Conservation (phyloP, 2,113 vertebrate genomes). For the Ahaetulla prasina region DNA sequence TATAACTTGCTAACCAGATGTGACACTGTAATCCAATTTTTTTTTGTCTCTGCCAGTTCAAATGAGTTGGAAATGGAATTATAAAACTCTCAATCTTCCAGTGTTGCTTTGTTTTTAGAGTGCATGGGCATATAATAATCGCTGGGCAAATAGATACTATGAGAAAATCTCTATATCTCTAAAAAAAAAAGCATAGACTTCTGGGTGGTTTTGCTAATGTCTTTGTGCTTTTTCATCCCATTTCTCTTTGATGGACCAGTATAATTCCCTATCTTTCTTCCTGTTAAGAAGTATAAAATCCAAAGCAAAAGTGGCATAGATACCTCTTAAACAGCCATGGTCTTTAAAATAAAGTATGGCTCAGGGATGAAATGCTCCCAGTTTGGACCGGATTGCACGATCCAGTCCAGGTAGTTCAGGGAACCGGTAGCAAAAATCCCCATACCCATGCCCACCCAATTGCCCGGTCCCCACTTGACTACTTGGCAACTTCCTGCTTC, state of each 20-base stretch:
- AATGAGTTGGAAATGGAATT: constrained; percentile 28
- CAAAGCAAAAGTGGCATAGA: neutral
- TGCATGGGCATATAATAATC: neutral
- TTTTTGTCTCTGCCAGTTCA: constrained; percentile 50
- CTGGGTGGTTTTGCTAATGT: neutral
- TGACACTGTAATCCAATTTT: constrained; percentile 46
- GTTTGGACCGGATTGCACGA: no score
- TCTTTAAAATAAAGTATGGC: neutral
- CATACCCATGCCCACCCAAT: no score
- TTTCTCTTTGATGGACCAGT: neutral
- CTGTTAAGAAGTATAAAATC: neutral
- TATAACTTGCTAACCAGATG: constrained; percentile 59
- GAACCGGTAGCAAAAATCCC: no score
- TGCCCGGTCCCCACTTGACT: no score
- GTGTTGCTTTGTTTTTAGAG: neutral
- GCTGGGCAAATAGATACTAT: neutral
- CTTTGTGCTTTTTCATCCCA: neutral
- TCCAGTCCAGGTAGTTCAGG: no score
- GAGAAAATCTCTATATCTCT: neutral
- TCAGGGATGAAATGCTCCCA: no score
- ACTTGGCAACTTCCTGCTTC: no score
- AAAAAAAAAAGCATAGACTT: neutral
- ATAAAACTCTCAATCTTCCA: neutral
- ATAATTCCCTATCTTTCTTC: neutral
- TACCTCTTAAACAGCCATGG: neutral